A percentile compares a stretch with the other conserved stretches of the same genome.
phyloP scores from a whole-genome alignment of 2,888 invertebrate species.

The Isotomurus palustris region DNA sequence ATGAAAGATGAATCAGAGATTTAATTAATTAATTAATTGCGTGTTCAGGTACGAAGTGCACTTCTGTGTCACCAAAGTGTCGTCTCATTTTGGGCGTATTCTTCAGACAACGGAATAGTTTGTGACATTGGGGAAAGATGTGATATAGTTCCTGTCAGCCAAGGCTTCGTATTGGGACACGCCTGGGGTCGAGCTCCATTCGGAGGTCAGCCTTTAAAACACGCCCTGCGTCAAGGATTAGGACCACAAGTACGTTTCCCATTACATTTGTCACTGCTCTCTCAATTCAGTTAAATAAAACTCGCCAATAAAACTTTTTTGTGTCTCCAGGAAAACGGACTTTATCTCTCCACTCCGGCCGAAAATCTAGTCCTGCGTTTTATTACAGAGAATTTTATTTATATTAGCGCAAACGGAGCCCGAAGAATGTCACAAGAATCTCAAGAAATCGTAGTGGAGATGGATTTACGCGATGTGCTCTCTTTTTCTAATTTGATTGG shows the following conservation, averaged over 20 bases:
- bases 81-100: constrained; percentile 58
- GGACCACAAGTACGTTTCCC: constrained; percentile 38
- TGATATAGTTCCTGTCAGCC: constrained; percentile 45
- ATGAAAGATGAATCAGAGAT: too few species aligned
- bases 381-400: constrained; percentile 46
- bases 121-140: constrained; percentile 58
- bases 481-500: constrained; percentile 44
- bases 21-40: constrained; percentile 1
- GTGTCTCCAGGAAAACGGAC: constrained; percentile 41
- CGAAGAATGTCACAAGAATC: constrained; percentile 44
- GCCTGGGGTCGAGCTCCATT: constrained; percentile 40
- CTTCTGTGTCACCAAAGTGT: constrained; percentile 53
- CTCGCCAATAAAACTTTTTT: not conserved
- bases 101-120: constrained; percentile 57
- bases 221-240: constrained; percentile 44
- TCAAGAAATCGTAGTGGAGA: constrained; percentile 44
- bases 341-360: constrained; percentile 44
- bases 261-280: not conserved
- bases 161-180: constrained; percentile 44
- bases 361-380: constrained; percentile 46
- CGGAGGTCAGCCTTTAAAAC: constrained; percentile 42
- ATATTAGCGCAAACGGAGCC: constrained; percentile 32
- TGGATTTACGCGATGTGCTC: constrained; percentile 45
- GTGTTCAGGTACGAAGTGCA: constrained; percentile 39
- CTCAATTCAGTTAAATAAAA: not conserved